Evolutionary conservation across 2,888 invertebrate genomes (phyloP).

Genomic region (Pinctada fucata): DNA sequence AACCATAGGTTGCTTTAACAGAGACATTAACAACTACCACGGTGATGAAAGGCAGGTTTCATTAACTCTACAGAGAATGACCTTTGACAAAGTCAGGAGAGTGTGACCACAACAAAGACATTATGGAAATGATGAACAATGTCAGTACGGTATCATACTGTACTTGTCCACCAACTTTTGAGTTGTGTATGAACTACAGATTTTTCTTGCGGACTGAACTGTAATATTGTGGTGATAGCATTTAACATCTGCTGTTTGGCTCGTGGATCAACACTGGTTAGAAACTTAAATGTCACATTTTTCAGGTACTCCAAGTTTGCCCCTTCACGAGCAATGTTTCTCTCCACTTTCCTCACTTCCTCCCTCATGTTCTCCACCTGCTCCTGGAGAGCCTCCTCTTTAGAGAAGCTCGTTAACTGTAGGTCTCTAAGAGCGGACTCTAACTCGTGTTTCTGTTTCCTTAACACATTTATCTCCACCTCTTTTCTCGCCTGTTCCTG

Average conservation of each 20-base stretch:
- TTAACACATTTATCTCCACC: slow-evolving; percentile 85
- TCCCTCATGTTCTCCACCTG: slow-evolving; percentile 80
- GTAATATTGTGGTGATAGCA: slow-evolving; percentile 90
- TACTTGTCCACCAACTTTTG: slow-evolving; percentile 57
- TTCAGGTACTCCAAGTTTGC: slow-evolving; percentile 93
- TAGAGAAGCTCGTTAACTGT: slow-evolving; percentile 74
- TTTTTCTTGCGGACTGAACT: slow-evolving; percentile 86
- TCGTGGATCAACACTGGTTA: slow-evolving; percentile 84
- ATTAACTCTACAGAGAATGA: too few relatives aligned
- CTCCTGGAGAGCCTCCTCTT: slow-evolving; percentile 77
- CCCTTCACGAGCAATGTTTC: slow-evolving; percentile 83
- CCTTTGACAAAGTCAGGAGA: too few relatives aligned
- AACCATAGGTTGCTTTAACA: too few relatives aligned
- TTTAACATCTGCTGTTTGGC: slow-evolving; percentile 90
- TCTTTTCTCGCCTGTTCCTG: slow-evolving; percentile 89
- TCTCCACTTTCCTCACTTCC: slow-evolving; percentile 76
- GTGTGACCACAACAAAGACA: too few relatives aligned
- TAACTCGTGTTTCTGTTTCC: slow-evolving; percentile 83
- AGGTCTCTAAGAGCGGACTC: slow-evolving; percentile 80
- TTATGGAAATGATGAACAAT: background rate
- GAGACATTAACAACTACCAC: too few relatives aligned
- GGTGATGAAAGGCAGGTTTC: too few relatives aligned
- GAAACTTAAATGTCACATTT: slow-evolving; percentile 90
- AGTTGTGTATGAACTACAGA: slow-evolving; percentile 75
- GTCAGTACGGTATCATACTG: slow-evolving; percentile 1